Evolutionary conservation across 2,113 vertebrate genomes (phyloP), one percentile per base, ranked within the genome.

Genomic region (Peucedramus taeniatus): DNA sequence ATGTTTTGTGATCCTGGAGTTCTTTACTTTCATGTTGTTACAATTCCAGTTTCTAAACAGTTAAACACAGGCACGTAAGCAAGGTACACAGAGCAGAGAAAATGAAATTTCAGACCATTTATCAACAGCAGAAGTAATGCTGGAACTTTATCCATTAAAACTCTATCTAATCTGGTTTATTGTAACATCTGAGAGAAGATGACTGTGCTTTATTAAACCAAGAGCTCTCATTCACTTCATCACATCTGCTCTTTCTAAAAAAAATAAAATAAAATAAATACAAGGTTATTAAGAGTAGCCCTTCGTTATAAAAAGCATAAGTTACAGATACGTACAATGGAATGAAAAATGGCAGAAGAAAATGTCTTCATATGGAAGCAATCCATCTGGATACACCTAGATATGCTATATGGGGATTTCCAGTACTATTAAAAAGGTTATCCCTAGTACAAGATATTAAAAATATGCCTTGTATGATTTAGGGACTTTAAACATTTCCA

Each of bases 291-390:
- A 97, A 96, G 94, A 93, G 90, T 97, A 97, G 70, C 37, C 75
- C 84, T 95, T 95, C 77, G 28, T 97, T 97, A 96, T 97, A 93
- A 95, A 96, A 96, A 94, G 74, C 95, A 95, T 95, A 96, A 90
- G 82, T 95, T 95, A 87, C 57, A 75, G 76, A 83, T 90, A 92
- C 0, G 0, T 60, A 84, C 87, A 83, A 84, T 51, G 81, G 66
- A 92, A 94, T 94, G 87, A 97, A 97, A 96, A 96, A 97, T 89
- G 88, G 76, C 78, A 87, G 68, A 94, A 87, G 86, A 94, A 97
- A 96, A 96, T 96, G 66, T 84, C 80, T 94, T 97, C 95, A 96
- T 97, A 97, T 97, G 93, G 97, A 97, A 97, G 56, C 95, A 94
- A 97, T 96, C 95, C 95, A 97, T 97, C 97, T 97, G 89, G 91